phyloP scores from a whole-genome alignment of 2,113 vertebrate genomes.

The Melanocharis versteri region DNA sequence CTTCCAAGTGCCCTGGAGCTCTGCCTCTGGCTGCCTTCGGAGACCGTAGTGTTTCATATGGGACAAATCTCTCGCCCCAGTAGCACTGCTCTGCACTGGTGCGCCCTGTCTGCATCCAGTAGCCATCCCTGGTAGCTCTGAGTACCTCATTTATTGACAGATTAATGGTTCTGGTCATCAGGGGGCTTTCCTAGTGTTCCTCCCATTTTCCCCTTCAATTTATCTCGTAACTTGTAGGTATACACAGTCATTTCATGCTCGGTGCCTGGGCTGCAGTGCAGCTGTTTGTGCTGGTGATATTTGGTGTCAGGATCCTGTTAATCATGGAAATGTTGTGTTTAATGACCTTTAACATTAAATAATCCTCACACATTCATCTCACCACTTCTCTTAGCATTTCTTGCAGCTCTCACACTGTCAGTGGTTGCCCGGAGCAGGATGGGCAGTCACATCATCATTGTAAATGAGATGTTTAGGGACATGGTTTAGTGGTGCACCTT shows the following conservation, averaged over 20 bases:
- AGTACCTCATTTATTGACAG: not conserved
- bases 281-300: not conserved
- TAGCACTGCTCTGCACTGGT: not conserved
- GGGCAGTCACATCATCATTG: not conserved
- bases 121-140: not conserved
- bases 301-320: not conserved
- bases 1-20: not conserved
- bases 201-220: not conserved
- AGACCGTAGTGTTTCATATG: accelerated
- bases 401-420: not conserved
- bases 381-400: not conserved
- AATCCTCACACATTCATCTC: not conserved
- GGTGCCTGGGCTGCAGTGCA: not conserved
- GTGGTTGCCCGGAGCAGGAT: not conserved
- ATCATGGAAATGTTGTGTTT: not conserved
- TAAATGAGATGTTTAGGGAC: not conserved
- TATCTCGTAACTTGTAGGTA: not conserved
- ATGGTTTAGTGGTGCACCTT: not conserved
- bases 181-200: not conserved
- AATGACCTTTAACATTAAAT: not conserved
- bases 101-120: not conserved
- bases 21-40: not conserved
- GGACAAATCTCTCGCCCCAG: not conserved
- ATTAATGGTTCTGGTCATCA: not conserved
- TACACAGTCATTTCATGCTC: not conserved